Conservation (phyloP, 2,113 vertebrate species). For the Eurystomus gularis region DNA sequence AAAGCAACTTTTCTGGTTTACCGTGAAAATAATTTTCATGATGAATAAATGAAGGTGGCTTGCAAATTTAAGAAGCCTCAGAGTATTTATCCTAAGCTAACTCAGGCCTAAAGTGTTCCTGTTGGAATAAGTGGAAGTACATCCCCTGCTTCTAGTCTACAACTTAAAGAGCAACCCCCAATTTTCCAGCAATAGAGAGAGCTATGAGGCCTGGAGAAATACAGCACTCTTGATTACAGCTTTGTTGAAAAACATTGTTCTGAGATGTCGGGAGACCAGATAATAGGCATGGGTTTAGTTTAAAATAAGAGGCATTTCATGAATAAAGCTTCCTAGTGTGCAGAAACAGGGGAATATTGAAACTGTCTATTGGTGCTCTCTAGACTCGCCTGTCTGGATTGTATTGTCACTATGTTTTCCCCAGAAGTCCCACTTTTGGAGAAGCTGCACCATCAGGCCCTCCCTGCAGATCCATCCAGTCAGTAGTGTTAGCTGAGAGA, state of each 20-base stretch:
- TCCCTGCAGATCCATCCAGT: not conserved
- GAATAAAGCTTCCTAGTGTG: slow-evolving; percentile 27
- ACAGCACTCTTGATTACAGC: slow-evolving; percentile 39
- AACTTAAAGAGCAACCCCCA: slow-evolving; percentile 8
- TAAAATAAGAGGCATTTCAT: slow-evolving; percentile 55
- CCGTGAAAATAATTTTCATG: not conserved
- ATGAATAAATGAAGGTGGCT: not conserved
- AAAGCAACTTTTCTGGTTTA: not conserved
- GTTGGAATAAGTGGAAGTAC: not conserved
- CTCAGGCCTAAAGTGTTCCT: not conserved
- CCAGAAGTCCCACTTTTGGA: not conserved
- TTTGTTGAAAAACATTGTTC: slow-evolving; percentile 49
- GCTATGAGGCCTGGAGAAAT: slow-evolving; percentile 24
- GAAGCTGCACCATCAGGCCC: not conserved
- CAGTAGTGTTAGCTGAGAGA: not conserved
- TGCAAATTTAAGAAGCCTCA: not conserved
- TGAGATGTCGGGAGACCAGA: slow-evolving; percentile 29
- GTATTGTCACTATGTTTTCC: not conserved
- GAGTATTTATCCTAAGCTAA: not conserved
- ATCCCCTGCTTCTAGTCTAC: not conserved
- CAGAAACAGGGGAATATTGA: slow-evolving; percentile 12
- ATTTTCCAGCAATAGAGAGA: slow-evolving; percentile 24
- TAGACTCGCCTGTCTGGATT: not conserved
- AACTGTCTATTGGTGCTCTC: slow-evolving; percentile 32
- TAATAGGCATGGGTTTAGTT: slow-evolving; percentile 49